Base-by-base conservation (phyloP, 2,888 invertebrate species). In the Suillia variegata region DNA sequence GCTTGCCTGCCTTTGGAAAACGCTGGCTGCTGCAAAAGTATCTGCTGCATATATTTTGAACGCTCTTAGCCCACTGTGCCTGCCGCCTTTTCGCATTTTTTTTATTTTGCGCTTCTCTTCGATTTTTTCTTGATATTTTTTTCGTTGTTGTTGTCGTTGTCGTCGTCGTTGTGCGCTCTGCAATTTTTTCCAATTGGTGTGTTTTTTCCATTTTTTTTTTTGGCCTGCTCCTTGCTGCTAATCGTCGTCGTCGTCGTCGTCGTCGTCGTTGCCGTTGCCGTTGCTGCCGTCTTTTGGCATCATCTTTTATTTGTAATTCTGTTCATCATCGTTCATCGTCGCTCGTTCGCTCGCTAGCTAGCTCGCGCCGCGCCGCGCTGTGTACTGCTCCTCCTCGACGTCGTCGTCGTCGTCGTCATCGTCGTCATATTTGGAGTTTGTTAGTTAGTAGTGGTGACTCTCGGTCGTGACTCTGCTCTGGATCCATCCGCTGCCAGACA, bases 291-390 rank as follows among this genome's bases (percentile, higher is more conserved):
- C 71, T 71, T 71, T 73, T 76, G 78, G 79, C 80, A 79, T 78
- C 77, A 78, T 78, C 79, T 78, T 78, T 78, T 78, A 78, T 78
- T 78, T 78, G 77, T 78, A 78, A 78, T 79, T 78, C 77, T 78
- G 77, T 78, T 78, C 77, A 79, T 78, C 79, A 78, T 78, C 76
- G 78, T 78, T 76, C 75, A 78, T 78, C 79, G 76, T 76, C 64
- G 67, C 65, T 65, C 64, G 18, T 18, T 33, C 50, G n/a, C n/a
- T n/a, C 26, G 50, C 26, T 62, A 63, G 67, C n/a, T n/a, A n/a
- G n/a, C n/a, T n/a, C n/a, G n/a, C n/a, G n/a, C n/a, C n/a, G n/a
- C n/a, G n/a, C n/a, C n/a, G n/a, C n/a, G n/a, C n/a, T n/a, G n/a
- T n/a, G n/a, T n/a, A n/a, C n/a, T n/a, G n/a, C n/a, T n/a, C n/a